Conservation (phyloP, 35 echinoderm and acorn worm genomes). For the Amphiura filiformis region DNA sequence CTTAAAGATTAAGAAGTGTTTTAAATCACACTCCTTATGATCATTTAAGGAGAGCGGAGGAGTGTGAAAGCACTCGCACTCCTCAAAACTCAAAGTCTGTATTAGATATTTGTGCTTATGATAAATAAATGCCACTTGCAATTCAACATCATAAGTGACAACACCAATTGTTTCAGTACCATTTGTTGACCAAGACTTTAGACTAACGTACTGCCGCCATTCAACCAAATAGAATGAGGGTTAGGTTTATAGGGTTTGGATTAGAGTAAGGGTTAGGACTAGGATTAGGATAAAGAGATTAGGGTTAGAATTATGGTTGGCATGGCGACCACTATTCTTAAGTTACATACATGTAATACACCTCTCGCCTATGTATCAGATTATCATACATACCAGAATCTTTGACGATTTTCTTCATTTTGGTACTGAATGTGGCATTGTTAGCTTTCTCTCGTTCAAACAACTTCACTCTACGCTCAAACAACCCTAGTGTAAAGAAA, state of each 20-base stretch:
- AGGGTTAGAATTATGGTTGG: not conserved
- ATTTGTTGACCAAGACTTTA: not conserved
- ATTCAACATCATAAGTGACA: no score
- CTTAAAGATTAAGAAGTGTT: no score
- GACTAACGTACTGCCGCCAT: no score
- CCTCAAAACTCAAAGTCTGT: no score
- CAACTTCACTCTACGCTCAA: constrained; percentile 70
- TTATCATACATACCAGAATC: constrained; percentile 30
- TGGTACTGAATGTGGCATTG: constrained; percentile 66
- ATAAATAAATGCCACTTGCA: no score
- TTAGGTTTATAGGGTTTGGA: no score
- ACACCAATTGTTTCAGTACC: no score
- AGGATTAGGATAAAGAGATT: no score
- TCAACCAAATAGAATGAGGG: not conserved
- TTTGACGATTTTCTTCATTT: constrained; percentile 84
- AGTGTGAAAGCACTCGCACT: no score
- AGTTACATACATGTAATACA: not conserved
- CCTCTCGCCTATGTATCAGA: not conserved
- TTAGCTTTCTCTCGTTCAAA: constrained; percentile 58
- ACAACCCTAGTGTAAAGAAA: constrained; percentile 59
- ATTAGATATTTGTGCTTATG: no score
- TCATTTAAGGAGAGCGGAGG: no score
- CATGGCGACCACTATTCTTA: not conserved
- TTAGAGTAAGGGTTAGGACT: not conserved
- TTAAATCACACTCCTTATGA: no score